These are phyloP conservation scores for Synergus umbraculus DNA, from an alignment of 2,888 invertebrate species.

Conservation along the genomic window DNA sequence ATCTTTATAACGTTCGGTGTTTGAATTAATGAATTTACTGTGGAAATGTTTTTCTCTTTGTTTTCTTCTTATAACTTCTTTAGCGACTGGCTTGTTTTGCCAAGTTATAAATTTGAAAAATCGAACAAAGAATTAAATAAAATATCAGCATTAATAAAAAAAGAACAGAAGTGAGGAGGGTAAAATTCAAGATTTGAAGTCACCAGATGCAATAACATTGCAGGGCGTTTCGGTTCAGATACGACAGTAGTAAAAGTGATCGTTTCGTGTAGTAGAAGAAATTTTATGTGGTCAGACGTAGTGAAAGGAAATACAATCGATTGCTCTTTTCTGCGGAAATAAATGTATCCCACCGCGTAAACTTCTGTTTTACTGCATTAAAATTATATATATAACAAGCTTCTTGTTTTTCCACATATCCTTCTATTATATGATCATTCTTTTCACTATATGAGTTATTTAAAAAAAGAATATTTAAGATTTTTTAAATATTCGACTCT, in stretches of 20 bases:
- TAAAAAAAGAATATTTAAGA: neutral
- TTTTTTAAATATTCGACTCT: neutral
- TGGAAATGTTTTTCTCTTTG: no score
- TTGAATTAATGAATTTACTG: no score
- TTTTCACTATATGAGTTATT: neutral
- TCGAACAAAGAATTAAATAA: no score
- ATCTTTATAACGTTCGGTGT: no score
- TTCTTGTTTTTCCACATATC: neutral
- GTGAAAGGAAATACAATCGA: neutral
- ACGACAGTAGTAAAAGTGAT: neutral
- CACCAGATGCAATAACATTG: neutral
- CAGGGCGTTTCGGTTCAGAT: constrained; percentile 1
- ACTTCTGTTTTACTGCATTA: neutral
- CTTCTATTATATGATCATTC: neutral
- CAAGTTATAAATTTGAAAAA: no score
- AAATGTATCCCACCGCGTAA: neutral
- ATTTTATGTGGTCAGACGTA: constrained; percentile 6
- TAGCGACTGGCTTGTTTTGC: no score
- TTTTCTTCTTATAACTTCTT: no score
- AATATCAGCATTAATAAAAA: neutral
- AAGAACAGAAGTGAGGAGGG: neutral
- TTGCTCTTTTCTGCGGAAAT: neutral
- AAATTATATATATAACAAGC: neutral
- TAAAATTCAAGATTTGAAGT: neutral
- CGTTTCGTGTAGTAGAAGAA: neutral